Evolutionary conservation across 2,888 invertebrate species (phyloP).

Genomic region (Empis livida): DNA sequence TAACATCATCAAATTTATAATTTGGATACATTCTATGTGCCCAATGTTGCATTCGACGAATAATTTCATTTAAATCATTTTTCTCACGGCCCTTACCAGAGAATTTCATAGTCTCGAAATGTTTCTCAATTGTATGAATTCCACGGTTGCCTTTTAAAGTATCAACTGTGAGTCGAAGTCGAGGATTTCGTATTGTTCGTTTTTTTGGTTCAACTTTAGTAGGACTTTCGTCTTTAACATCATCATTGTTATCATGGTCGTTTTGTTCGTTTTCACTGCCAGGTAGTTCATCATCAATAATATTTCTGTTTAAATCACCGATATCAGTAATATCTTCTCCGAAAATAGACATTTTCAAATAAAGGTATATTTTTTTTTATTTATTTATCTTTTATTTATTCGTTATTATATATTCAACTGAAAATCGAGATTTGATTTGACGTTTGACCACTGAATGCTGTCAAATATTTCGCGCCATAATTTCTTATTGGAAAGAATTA

Average conservation of each 20-base stretch:
- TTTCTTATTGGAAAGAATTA: too few relatives aligned
- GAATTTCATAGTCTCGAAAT: slow-evolving; percentile 71
- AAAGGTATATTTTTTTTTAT: too few relatives aligned
- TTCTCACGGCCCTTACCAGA: slow-evolving; percentile 68
- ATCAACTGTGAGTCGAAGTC: slow-evolving; percentile 53
- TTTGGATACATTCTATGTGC: slow-evolving; percentile 84
- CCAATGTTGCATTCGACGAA: slow-evolving; percentile 86
- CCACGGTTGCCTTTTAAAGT: slow-evolving; percentile 63
- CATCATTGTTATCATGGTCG: slow-evolving; percentile 26
- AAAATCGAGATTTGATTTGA: too few relatives aligned
- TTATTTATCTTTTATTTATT: too few relatives aligned
- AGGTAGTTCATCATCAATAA: slow-evolving; percentile 35
- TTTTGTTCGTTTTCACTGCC: slow-evolving; percentile 33
- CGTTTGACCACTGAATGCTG: too few relatives aligned
- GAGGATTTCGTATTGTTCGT: slow-evolving; percentile 48
- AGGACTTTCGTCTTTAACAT: slow-evolving; percentile 27
- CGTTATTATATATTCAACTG: too few relatives aligned
- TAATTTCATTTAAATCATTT: slow-evolving; percentile 63
- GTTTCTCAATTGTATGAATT: slow-evolving; percentile 61
- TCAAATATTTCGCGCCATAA: too few relatives aligned
- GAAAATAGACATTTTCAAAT: neutral
- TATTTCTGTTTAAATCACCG: slow-evolving; percentile 26
- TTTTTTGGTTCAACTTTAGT: slow-evolving; percentile 39
- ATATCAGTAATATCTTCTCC: neutral
- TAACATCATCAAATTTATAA: slow-evolving; percentile 73